Percentiles rank a stretch among this genome's conserved stretches.
These are phyloP conservation scores for Chelonus formosanus DNA, from an alignment of 2,888 invertebrate species.

Conservation along the genomic window DNA sequence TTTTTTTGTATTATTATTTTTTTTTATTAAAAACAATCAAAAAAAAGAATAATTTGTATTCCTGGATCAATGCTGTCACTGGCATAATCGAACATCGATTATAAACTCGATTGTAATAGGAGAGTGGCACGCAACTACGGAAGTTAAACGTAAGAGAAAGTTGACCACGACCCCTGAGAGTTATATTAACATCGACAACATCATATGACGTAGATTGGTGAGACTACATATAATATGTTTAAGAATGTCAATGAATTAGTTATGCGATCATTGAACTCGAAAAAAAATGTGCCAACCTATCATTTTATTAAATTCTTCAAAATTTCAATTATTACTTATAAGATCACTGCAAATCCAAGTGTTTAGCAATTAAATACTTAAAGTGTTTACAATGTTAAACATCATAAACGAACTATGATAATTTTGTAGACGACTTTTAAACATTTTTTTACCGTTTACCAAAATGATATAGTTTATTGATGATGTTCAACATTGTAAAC, in stretches of 20 bases:
- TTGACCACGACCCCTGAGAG: constrained; percentile 55
- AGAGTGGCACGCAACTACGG: constrained; percentile 39
- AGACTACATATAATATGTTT: constrained; percentile 1
- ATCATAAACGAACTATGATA: no score
- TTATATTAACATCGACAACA: constrained; percentile 25
- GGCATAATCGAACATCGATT: constrained; percentile 30
- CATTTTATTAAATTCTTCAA: background rate
- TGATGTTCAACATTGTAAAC: no score
- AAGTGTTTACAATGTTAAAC: no score
- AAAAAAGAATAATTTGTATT: constrained; percentile 13
- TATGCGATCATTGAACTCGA: constrained; percentile 9
- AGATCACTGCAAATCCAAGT: no score
- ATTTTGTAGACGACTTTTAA: no score
- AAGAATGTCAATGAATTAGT: constrained; percentile 16
- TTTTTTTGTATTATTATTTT: background rate
- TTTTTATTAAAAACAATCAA: background rate
- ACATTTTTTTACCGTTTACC: no score
- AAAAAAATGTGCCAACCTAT: background rate
- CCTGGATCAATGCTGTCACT: constrained; percentile 44
- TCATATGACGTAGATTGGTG: constrained; percentile 19
- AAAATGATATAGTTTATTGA: no score
- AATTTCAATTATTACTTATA: constrained; percentile 14
- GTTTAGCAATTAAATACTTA: no score
- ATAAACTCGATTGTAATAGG: constrained; percentile 30
- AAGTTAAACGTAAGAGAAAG: constrained; percentile 56